Base-by-base conservation (phyloP, 2,113 vertebrate genomes). In the Hippocampus comes region DNA sequence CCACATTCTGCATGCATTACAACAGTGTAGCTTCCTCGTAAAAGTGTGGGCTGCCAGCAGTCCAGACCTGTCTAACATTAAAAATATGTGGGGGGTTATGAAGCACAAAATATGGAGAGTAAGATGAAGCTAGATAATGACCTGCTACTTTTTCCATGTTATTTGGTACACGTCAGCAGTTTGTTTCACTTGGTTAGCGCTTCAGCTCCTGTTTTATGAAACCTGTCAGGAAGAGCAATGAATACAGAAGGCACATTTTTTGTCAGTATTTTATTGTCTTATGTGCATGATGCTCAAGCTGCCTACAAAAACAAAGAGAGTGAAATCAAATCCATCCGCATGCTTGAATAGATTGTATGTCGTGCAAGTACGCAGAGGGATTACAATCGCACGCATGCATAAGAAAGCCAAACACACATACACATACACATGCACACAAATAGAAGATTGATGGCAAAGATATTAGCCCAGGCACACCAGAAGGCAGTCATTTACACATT, bases 221-320 rank as follows among this genome's bases (percentile, higher is more conserved):
- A 70, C 76, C 70, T 69, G 67, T 67, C 67, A 53, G 14, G 63
- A 72, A 70, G 2, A 70, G 57, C 68, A 42, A 77, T 79, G 70
- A 88, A 85, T 79, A 82, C 78, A 12, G 72, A 71, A 72, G 66
- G 55, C 67, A 59, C 86, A 82, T n/a, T n/a, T 56, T n/a, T 56
- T 56, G 9, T n/a, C 20, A 23, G 10, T 46, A 46, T 46, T 46
- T 46, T 46, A 46, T 46, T 46, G 14, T 56, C n/a, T 64, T 38
- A 41, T 21, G 3, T 8, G 21, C 63, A 20, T 21, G 25, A 20
- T 11, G 7, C 8, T 38, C 34, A 38, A 34, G 63, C 30, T 6
- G 21, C 30, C 34, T 41, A 9, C 17, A 41, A 21, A 64, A 38
- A 64, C 38, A 74, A 30, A 1, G 2, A 72, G 42, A 51, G 43